Evolutionary conservation across 2,888 invertebrate genomes (phyloP).

Genomic region (Lysandra bellargus): DNA sequence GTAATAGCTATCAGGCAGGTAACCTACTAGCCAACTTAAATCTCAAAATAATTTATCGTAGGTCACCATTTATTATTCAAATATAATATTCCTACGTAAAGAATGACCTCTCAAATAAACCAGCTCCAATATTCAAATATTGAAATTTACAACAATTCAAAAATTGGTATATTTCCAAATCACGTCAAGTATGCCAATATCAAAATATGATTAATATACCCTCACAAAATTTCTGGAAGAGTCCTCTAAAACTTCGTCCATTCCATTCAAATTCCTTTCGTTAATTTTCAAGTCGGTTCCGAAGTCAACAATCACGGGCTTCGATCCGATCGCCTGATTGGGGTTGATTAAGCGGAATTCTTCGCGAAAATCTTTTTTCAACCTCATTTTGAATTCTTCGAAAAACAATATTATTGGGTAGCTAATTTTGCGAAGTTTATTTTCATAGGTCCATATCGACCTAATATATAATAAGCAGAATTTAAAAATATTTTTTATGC

Average conservation of each 20-base stretch:
- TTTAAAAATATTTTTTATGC: no score
- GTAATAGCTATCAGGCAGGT: background rate
- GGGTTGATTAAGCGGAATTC: conserved; percentile 19
- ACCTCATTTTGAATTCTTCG: background rate
- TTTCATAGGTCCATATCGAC: background rate
- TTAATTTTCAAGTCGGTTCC: conserved; percentile 27
- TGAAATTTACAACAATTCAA: background rate
- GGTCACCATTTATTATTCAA: no score
- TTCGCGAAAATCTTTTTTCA: background rate
- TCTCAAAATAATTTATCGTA: no score
- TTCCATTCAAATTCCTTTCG: conserved; percentile 31
- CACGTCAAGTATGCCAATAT: conserved; percentile 27
- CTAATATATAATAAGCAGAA: background rate
- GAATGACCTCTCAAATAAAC: background rate
- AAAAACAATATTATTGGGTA: background rate
- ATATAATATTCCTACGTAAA: background rate
- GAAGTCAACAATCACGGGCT: conserved; percentile 23
- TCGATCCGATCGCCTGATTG: conserved; percentile 19
- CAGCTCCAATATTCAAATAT: conserved; percentile 4
- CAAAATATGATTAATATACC: conserved; percentile 29
- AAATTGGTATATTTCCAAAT: conserved; percentile 18
- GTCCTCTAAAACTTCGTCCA: conserved; percentile 31
- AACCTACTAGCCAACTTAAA: no score
- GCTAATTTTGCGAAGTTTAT: background rate
- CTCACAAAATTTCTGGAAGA: conserved; percentile 18